Conservation (phyloP, 2,113 vertebrate species). For the Tenebrosternarchus preto region DNA sequence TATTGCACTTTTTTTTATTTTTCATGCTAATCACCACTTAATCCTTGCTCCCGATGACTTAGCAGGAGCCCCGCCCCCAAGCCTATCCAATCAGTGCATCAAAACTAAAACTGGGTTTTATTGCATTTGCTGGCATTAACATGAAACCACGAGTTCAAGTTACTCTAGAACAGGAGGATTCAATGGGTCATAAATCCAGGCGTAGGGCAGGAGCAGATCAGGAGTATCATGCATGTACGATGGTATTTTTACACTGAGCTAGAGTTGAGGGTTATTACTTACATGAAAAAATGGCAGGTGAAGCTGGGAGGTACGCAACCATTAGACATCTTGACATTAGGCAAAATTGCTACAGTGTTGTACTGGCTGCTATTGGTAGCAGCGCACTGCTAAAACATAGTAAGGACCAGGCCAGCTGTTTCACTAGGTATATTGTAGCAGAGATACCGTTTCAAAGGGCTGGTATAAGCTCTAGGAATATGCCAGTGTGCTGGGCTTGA, state of each 20-base stretch:
- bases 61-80: background rate
- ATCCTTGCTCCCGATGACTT: too few species aligned
- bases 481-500: background rate
- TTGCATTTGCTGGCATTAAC: background rate
- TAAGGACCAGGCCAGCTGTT: slow-evolving; percentile 23
- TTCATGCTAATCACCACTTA: too few species aligned
- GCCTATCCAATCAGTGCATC: background rate
- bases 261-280: background rate
- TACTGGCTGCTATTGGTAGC: slow-evolving; percentile 21
- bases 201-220: background rate
- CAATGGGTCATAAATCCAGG: background rate
- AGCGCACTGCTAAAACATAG: slow-evolving; percentile 10
- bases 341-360: background rate
- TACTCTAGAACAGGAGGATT: background rate
- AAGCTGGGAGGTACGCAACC: background rate
- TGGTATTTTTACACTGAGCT: background rate
- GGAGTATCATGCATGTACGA: background rate
- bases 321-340: background rate
- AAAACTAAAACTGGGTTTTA: background rate
- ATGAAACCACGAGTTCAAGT: background rate
- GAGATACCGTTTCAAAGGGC: slow-evolving; percentile 11
- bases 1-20: too few species aligned
- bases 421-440: background rate
- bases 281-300: background rate
- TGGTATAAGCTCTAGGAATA: background rate